Evolutionary conservation across 2,888 invertebrate genomes (phyloP).

Genomic region (Rhagium mordax): DNA sequence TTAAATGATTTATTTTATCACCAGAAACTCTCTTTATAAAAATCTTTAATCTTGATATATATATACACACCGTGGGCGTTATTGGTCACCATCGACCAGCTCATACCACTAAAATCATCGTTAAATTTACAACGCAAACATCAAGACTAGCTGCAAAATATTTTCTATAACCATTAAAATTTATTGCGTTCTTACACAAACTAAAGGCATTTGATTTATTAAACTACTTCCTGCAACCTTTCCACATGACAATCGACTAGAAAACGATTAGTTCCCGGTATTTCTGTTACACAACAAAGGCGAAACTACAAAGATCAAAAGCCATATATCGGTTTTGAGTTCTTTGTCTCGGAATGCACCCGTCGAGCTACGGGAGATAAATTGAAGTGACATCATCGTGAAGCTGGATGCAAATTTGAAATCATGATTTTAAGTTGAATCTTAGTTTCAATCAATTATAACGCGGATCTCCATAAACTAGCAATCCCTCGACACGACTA

Average conservation of each 20-base stretch:
- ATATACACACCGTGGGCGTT: not conserved
- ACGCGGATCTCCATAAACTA: not conserved
- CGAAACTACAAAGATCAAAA: not conserved
- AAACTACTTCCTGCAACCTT: not conserved
- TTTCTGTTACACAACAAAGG: not conserved
- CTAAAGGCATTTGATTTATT: not conserved
- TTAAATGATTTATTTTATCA: too few species aligned
- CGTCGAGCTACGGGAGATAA: not conserved
- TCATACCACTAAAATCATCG: not conserved
- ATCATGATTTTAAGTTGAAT: not conserved
- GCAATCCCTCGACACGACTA: not conserved
- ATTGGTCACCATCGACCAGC: not conserved
- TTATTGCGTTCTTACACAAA: not conserved
- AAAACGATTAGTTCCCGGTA: conserved; percentile 4
- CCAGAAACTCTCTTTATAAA: too few species aligned
- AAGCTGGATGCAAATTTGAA: not conserved
- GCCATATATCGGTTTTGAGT: not conserved
- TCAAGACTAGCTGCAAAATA: not conserved
- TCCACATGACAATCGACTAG: not conserved
- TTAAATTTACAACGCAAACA: not conserved
- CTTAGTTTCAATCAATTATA: not conserved
- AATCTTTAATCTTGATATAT: not conserved
- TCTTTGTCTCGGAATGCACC: not conserved
- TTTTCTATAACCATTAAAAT: not conserved
- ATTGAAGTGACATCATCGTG: not conserved